Base-by-base conservation (phyloP, 1,140 invertebrate species). In the Zelostemma sp. region DNA sequence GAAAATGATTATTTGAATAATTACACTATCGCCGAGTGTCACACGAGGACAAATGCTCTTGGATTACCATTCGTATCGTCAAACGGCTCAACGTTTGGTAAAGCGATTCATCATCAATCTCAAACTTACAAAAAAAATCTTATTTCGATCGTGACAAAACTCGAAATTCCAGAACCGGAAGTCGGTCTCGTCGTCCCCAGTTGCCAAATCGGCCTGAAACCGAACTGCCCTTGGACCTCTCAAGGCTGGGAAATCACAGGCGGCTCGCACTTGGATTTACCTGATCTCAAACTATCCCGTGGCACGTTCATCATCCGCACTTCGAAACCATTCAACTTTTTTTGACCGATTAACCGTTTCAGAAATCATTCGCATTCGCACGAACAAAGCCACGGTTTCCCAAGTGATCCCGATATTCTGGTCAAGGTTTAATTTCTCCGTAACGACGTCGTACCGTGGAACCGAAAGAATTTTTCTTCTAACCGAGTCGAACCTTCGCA, bases 201-300 rank as follows among this genome's bases (percentile, higher is more conserved):
- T 53, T 67, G 64, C 47, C 57, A 67, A 56, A 67, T 61, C 61
- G 57, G 64, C 50, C 56, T 67, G 35, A 59, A 55, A 57, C 57
- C 57, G 51, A 67, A 67, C 51, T 67, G 57, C 60, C 64, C 53
- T 47, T 67, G 51, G 57, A 53, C 47, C 43, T 66, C 56, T 21
- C 56, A 59, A 35, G 50, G 55, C 9, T 65, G 62, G 62, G 62
- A 65, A 58, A 48, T 65, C 47, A 65, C 43, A 11, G 50, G 63
- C 40, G 63, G 21, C 8, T 28, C 38, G 6, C 53, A 56, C 50
- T 60, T 60, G 33, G 56, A 60, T 33, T 46, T 67, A 38, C 63
- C 63, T 21, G 56, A 43, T 8, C 19, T 67, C 35, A 60, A 55
- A 43, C 41, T 55, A 40, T 51, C 56, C 18, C 43, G 1, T 33